Evolutionary conservation across 2,113 vertebrate genomes (phyloP).

Genomic region (Carlito syrichta): DNA sequence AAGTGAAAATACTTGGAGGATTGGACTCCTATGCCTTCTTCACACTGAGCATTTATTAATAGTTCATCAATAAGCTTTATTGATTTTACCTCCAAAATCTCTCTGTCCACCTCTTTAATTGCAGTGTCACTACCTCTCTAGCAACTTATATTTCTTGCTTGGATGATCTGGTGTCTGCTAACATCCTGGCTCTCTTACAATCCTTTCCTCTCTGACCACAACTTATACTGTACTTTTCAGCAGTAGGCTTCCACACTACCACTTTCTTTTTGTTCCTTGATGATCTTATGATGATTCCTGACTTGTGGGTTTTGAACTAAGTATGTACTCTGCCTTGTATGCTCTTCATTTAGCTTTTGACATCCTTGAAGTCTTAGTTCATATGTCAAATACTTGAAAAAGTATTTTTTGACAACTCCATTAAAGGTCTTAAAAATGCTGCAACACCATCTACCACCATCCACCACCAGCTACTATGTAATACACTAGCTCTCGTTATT

Average conservation of each 20-base stretch:
- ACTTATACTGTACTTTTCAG: rapidly evolving
- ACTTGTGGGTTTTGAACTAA: neutral
- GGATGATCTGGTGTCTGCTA: neutral
- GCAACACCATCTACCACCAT: neutral
- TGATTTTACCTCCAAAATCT: neutral
- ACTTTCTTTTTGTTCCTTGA: neutral
- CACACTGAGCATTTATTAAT: neutral
- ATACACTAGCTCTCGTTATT: neutral
- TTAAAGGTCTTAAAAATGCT: neutral
- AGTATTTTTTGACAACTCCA: neutral
- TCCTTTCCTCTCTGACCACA: neutral
- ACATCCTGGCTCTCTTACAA: neutral
- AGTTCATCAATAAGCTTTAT: neutral
- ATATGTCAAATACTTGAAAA: neutral
- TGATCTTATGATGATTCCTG: neutral
- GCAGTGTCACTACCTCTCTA: rapidly evolving
- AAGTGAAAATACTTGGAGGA: neutral
- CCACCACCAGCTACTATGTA: neutral
- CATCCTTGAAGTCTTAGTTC: neutral
- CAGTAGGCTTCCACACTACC: too few species aligned
- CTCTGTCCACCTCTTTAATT: rapidly evolving
- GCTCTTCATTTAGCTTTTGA: neutral
- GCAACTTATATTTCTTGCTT: neutral
- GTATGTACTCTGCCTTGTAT: neutral
- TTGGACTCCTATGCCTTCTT: neutral